These are phyloP conservation scores for Tragelaphus scriptus DNA, from an alignment of 2,113 vertebrate genomes.

Conservation along the genomic window DNA sequence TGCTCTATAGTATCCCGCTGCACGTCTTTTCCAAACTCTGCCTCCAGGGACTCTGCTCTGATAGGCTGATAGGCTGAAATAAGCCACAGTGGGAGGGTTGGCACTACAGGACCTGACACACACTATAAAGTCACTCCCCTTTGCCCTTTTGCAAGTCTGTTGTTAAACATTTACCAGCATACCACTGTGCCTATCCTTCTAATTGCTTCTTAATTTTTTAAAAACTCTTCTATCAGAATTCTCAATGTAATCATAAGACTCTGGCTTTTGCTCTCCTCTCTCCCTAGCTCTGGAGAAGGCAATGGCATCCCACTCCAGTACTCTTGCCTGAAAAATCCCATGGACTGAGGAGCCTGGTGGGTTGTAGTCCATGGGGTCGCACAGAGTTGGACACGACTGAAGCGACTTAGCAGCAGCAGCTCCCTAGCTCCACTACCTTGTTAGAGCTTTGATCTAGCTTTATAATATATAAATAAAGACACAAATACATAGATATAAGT, in stretches of 20 bases:
- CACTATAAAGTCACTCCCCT: not conserved
- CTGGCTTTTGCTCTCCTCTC: not conserved
- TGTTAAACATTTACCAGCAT: not conserved
- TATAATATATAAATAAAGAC: not conserved
- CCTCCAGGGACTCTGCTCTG: not conserved
- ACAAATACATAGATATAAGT: not conserved
- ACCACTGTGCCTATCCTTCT: not conserved
- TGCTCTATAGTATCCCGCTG: not conserved
- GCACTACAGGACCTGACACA: not conserved
- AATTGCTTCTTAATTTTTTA: not conserved
- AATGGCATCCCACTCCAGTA: not conserved
- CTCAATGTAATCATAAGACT: not conserved
- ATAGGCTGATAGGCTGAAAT: not conserved
- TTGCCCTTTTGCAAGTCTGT: not conserved
- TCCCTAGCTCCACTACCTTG: not conserved
- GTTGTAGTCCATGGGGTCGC: not conserved
- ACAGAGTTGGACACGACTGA: rapidly evolving
- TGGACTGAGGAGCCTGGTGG: not conserved
- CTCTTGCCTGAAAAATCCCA: not conserved
- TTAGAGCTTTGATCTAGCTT: not conserved
- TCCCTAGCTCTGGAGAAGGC: not conserved
- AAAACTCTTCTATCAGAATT: not conserved
- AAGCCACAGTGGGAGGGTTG: not conserved
- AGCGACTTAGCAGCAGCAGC: not conserved
- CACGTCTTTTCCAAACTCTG: not conserved